Evolutionary conservation across 2,797 vertebrate species (phyloP).

Genomic region (Crocodylus rhombifer): DNA sequence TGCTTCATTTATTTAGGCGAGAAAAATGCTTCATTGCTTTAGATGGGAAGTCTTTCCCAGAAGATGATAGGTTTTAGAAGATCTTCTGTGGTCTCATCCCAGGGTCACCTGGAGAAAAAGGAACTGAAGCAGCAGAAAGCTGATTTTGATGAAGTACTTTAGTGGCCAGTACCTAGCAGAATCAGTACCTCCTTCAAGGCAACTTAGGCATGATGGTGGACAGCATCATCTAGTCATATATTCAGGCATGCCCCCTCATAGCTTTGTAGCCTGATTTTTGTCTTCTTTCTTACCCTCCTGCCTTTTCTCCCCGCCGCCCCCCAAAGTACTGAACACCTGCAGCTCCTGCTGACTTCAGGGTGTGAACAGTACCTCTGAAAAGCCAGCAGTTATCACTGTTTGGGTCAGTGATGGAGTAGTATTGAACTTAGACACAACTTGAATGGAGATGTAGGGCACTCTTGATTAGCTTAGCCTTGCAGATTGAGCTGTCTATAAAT

Average conservation of each 20-base stretch:
- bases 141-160: too few relatives aligned
- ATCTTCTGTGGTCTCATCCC: conserved; percentile 11
- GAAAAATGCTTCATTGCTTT: conserved; percentile 19
- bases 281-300: too few relatives aligned
- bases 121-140: background rate
- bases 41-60: background rate
- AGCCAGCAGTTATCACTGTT: background rate
- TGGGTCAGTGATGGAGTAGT: background rate
- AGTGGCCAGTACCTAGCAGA: background rate
- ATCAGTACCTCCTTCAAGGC: background rate
- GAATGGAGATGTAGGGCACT: too few relatives aligned
- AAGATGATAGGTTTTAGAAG: background rate
- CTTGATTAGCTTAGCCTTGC: too few relatives aligned
- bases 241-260: too few relatives aligned
- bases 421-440: too few relatives aligned
- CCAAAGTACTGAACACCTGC: background rate
- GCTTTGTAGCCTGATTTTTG: too few relatives aligned
- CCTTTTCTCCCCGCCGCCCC: too few relatives aligned
- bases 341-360: background rate
- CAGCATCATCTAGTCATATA: conserved; percentile 21
- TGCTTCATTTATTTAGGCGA: background rate
- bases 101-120: conserved; percentile 24
- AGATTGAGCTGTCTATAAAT: too few relatives aligned
- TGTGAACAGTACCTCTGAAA: background rate
- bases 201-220: background rate